Evolutionary conservation across 2,888 invertebrate genomes (phyloP).

Genomic region (Emmelina monodactyla): DNA sequence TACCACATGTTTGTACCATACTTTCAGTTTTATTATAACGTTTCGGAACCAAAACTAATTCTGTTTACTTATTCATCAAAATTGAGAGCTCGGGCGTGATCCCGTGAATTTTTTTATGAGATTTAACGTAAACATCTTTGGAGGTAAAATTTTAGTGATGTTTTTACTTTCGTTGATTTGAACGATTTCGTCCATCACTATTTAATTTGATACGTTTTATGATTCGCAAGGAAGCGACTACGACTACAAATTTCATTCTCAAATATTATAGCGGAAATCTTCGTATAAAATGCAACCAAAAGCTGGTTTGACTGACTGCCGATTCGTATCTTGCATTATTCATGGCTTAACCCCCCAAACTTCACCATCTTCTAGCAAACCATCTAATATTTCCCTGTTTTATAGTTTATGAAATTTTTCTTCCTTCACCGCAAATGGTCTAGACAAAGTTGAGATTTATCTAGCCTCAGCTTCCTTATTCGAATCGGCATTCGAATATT

Average conservation of each 20-base stretch:
- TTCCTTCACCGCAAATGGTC: constrained; percentile 17
- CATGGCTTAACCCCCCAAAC: constrained; percentile 46
- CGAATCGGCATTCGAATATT: background rate
- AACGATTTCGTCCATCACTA: no score
- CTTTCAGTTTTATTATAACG: constrained; percentile 52
- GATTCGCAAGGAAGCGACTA: no score
- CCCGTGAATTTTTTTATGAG: no score
- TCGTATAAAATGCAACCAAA: constrained; percentile 48
- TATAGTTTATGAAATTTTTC: constrained; percentile 43
- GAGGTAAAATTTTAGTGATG: no score
- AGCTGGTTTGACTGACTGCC: constrained; percentile 52
- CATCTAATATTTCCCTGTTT: constrained; percentile 53
- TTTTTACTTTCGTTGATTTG: no score
- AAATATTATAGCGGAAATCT: constrained; percentile 47
- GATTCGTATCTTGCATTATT: constrained; percentile 58
- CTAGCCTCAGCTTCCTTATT: constrained; percentile 1
- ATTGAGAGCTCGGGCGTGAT: constrained; percentile 45
- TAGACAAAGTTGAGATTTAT: constrained; percentile 2
- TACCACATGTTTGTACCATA: constrained; percentile 42
- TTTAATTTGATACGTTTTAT: no score
- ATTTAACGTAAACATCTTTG: no score
- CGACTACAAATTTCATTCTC: constrained; percentile 39
- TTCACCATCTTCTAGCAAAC: constrained; percentile 32
- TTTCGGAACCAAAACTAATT: constrained; percentile 56
- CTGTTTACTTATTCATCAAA: constrained; percentile 63